Evolutionary conservation across 2,888 invertebrate species (phyloP).

Genomic region (Myopa tessellatipennis): DNA sequence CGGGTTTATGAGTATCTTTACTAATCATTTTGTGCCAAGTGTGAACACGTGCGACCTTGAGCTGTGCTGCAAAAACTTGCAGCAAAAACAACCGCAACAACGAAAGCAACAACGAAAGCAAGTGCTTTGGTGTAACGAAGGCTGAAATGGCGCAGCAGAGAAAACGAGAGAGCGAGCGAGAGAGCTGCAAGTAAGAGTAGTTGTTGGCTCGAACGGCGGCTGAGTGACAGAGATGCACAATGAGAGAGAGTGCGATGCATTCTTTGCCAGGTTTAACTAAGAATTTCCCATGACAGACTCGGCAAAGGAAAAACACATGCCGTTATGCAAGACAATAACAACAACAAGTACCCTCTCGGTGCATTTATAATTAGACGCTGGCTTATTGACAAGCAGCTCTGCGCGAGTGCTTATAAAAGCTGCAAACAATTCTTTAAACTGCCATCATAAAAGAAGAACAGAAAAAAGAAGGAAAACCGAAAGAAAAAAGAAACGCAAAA

Average conservation of each 20-base stretch:
- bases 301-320: too few species aligned
- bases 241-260: too few species aligned
- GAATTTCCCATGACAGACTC: neutral
- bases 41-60: slow-evolving; percentile 23
- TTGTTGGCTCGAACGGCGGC: too few species aligned
- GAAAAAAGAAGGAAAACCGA: slow-evolving; percentile 1
- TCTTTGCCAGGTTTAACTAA: neutral
- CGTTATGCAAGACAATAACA: neutral
- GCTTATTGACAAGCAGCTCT: neutral
- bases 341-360: neutral
- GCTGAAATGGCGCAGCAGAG: neutral
- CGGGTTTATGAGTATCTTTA: neutral
- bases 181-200: too few species aligned
- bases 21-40: neutral
- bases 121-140: neutral
- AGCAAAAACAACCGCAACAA: neutral
- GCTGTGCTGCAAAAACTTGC: neutral
- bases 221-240: too few species aligned
- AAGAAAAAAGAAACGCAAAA: neutral
- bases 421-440: slow-evolving; percentile 2
- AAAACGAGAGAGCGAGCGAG: neutral
- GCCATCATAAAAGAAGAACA: neutral
- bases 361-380: neutral
- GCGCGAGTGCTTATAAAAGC: neutral
- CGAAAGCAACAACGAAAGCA: neutral